Percentiles rank a stretch among this genome's conserved stretches.
These are phyloP conservation scores for Trichopoda pennipes DNA, from an alignment of 2,888 invertebrate species.

Conservation along the genomic window DNA sequence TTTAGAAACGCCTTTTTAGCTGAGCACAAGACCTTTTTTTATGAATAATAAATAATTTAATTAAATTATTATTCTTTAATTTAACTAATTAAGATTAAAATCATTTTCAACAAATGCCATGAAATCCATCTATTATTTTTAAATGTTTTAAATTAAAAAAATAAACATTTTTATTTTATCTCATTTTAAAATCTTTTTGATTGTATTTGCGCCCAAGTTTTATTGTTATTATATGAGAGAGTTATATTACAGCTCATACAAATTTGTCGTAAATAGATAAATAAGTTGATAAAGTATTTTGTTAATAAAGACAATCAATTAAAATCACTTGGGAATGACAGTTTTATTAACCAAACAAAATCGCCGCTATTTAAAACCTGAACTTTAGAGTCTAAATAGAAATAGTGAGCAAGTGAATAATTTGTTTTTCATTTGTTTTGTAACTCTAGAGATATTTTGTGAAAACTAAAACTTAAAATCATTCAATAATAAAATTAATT, in stretches of 20 bases:
- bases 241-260: not conserved
- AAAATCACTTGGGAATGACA: conserved; percentile 1
- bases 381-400: too few species aligned
- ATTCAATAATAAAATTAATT: conserved; percentile 28
- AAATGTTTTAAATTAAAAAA: not conserved
- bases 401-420: too few species aligned
- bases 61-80: not conserved
- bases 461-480: not conserved
- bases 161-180: too few species aligned
- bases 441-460: not conserved
- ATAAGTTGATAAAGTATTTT: conserved; percentile 27
- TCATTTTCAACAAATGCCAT: not conserved
- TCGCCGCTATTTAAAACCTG: conserved; percentile 10
- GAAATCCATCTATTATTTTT: not conserved
- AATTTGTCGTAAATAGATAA: not conserved
- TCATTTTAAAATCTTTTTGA: too few species aligned
- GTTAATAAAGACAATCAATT: conserved; percentile 7
- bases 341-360: not conserved
- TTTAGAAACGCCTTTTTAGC: too few species aligned
- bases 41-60: too few species aligned
- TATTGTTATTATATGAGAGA: too few species aligned
- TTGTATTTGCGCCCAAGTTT: too few species aligned
- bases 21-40: too few species aligned
- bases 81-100: conserved; percentile 1
- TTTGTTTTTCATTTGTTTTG: conserved; percentile 1